Conservation (phyloP, 2,797 vertebrate genomes). For the Scarus forsteni region DNA sequence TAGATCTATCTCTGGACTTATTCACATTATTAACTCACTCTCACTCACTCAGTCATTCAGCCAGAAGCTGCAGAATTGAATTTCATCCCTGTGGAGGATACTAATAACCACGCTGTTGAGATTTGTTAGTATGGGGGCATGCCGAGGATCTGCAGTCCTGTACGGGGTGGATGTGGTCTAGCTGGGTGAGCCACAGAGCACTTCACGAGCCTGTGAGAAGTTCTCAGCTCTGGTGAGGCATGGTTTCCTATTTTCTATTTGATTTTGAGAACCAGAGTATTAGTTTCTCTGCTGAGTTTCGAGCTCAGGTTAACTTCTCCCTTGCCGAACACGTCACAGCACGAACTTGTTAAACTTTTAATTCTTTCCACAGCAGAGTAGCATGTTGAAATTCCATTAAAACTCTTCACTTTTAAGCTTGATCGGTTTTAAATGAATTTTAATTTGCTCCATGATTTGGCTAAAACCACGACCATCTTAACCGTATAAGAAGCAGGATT, state of each 20-base stretch:
- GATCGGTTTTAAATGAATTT: slow-evolving; percentile 6
- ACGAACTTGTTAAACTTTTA: neutral
- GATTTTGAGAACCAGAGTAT: too few species aligned
- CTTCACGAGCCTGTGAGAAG: slow-evolving; percentile 47
- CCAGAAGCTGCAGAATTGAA: slow-evolving; percentile 51
- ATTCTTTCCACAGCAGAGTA: neutral
- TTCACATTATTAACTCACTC: slow-evolving; percentile 47
- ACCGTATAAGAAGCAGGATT: slow-evolving; percentile 5
- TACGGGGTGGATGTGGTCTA: slow-evolving; percentile 31
- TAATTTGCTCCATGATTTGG: neutral
- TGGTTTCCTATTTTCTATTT: neutral
- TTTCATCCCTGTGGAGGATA: slow-evolving; percentile 44
- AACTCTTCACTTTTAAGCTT: neutral
- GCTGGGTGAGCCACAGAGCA: slow-evolving; percentile 24
- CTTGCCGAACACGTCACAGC: neutral
- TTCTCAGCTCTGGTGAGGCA: slow-evolving; percentile 37
- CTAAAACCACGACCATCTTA: neutral
- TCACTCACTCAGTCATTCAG: slow-evolving; percentile 40
- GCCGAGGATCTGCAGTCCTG: slow-evolving; percentile 47
- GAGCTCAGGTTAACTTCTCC: too few species aligned
- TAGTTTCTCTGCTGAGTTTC: too few species aligned
- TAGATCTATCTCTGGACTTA: slow-evolving; percentile 43
- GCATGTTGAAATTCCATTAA: neutral
- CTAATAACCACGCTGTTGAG: slow-evolving; percentile 53
- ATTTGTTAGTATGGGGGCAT: slow-evolving; percentile 36